phyloP scores from a whole-genome alignment of 2,797 vertebrate genomes.

The Peromyscus attwateri region DNA sequence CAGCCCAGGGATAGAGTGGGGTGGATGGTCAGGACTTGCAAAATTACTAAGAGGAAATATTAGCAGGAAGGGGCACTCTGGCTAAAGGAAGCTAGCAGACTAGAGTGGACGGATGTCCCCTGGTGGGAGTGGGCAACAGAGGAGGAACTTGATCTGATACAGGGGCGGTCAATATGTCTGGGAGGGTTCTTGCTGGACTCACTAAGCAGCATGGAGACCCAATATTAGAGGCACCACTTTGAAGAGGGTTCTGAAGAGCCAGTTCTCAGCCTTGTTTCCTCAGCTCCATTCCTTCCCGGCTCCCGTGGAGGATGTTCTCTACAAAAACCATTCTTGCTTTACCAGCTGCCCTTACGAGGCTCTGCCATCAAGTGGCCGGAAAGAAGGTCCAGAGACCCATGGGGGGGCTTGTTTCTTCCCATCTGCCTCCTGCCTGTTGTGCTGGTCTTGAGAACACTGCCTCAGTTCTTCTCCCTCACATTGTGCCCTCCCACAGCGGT shows the following conservation, averaged over 20 bases:
- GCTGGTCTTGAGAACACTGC: not conserved
- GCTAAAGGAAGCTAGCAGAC: not conserved
- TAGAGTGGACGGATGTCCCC: not conserved
- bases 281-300: too few relatives aligned
- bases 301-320: not conserved
- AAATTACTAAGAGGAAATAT: not conserved
- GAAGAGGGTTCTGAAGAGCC: too few relatives aligned
- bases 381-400: not conserved
- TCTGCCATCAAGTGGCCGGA: not conserved
- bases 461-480: not conserved
- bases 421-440: not conserved
- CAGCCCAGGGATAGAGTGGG: not conserved
- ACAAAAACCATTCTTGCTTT: not conserved
- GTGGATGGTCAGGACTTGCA: not conserved
- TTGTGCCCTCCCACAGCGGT: fast-evolving
- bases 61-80: not conserved
- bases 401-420: not conserved
- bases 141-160: not conserved
- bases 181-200: not conserved
- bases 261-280: not conserved
- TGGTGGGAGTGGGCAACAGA: not conserved
- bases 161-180: not conserved
- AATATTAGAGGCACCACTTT: not conserved
- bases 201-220: fast-evolving
- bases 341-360: not conserved